Conservation (phyloP, 2,888 invertebrate species). For the Pristionchus maxplancki region DNA sequence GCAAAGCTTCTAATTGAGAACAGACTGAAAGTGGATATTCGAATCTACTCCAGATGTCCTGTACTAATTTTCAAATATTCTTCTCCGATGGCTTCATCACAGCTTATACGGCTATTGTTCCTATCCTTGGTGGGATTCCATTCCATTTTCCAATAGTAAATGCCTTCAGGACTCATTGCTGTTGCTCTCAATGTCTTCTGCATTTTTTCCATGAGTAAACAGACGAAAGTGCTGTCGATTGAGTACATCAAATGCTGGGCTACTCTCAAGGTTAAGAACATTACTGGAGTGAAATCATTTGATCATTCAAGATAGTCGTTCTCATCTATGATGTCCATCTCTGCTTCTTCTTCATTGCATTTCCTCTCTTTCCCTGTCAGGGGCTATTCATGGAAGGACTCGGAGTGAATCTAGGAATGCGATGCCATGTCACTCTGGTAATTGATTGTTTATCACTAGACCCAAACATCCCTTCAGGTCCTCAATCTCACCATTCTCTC, state of each 20-base stretch:
- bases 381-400: neutral
- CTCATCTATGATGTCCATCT: neutral
- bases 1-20: neutral
- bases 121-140: neutral
- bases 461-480: neutral
- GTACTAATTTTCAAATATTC: neutral
- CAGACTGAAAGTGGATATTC: neutral
- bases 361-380: slow-evolving; percentile 17
- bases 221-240: neutral
- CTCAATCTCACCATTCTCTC: neutral
- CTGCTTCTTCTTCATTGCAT: slow-evolving; percentile 8
- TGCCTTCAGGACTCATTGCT: neutral
- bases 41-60: neutral
- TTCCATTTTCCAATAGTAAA: neutral
- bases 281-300: neutral
- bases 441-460: too few relatives aligned
- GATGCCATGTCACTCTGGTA: neutral
- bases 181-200: neutral
- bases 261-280: neutral
- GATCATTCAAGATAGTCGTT: neutral
- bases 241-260: neutral
- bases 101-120: neutral
- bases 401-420: neutral
- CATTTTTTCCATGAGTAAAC: neutral
- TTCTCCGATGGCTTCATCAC: neutral